phyloP scores from a whole-genome alignment of 2,888 invertebrate species.

The Cotesia congregata region DNA sequence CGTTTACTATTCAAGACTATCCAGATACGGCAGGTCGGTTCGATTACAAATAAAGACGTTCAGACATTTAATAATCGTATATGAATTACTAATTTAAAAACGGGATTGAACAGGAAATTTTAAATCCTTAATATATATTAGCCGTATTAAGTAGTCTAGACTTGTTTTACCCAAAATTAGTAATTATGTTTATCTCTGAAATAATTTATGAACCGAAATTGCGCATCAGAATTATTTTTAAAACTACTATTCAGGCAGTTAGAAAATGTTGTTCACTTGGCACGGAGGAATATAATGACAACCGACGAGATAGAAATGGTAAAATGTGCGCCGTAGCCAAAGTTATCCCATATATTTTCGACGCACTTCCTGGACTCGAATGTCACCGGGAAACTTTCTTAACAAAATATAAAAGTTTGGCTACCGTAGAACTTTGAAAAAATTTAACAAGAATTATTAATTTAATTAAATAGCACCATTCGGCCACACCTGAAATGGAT shows the following conservation, averaged over 20 bases:
- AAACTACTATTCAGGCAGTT: slow-evolving; percentile 53
- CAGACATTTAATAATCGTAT: no score
- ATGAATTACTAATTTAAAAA: no score
- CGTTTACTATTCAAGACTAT: slow-evolving; percentile 5
- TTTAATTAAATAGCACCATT: no score
- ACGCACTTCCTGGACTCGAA: slow-evolving; percentile 74
- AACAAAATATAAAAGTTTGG: slow-evolving; percentile 63
- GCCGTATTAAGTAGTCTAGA: no score
- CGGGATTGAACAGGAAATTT: no score
- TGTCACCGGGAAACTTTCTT: slow-evolving; percentile 70
- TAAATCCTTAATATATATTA: no score
- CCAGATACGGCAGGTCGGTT: neutral
- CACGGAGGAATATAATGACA: slow-evolving; percentile 50
- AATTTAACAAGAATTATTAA: no score
- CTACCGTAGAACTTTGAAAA: no score
- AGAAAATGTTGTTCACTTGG: slow-evolving; percentile 61
- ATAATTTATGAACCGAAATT: slow-evolving; percentile 55
- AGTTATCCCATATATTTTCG: slow-evolving; percentile 67
- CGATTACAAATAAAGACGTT: no score
- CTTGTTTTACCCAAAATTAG: no score
- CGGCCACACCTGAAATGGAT: no score
- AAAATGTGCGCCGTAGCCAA: slow-evolving; percentile 46
- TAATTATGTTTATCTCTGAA: neutral
- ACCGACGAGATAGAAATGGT: slow-evolving; percentile 46
- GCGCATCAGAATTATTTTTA: slow-evolving; percentile 44